phyloP scores from a whole-genome alignment of 2,888 invertebrate genomes.

The Chironomus tentans region DNA sequence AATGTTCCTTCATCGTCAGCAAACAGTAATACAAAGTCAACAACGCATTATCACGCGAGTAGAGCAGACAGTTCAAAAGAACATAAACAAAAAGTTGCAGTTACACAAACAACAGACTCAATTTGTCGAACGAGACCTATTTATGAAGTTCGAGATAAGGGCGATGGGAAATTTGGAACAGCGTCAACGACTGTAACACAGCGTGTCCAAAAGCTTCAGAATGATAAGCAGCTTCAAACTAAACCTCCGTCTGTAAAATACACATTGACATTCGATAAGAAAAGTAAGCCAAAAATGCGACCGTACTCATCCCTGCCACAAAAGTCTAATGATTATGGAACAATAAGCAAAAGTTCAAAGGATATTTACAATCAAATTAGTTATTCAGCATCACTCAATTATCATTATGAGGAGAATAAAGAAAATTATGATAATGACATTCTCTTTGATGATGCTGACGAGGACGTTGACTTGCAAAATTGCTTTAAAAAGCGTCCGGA shows the following conservation, averaged over 20 bases:
- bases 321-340: background rate
- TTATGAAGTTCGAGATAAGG: background rate
- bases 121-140: slow-evolving; percentile 18
- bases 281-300: background rate
- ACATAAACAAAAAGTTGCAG: background rate
- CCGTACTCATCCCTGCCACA: slow-evolving; percentile 2
- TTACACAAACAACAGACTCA: slow-evolving; percentile 21
- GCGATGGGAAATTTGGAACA: background rate
- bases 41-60: background rate
- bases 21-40: background rate
- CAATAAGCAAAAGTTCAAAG: slow-evolving; percentile 14
- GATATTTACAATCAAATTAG: slow-evolving; percentile 20
- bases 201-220: background rate
- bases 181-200: slow-evolving; percentile 14
- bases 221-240: slow-evolving; percentile 18
- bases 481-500: slow-evolving; percentile 23
- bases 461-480: slow-evolving; percentile 3
- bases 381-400: background rate
- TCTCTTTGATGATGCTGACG: background rate
- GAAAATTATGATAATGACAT: slow-evolving; percentile 17
- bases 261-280: slow-evolving; percentile 18
- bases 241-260: slow-evolving; percentile 6
- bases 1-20: background rate
- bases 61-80: background rate
- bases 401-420: slow-evolving; percentile 7